Evolutionary conservation across 2,888 invertebrate genomes (phyloP).

Genomic region (Rhaphigaster nebulosa): DNA sequence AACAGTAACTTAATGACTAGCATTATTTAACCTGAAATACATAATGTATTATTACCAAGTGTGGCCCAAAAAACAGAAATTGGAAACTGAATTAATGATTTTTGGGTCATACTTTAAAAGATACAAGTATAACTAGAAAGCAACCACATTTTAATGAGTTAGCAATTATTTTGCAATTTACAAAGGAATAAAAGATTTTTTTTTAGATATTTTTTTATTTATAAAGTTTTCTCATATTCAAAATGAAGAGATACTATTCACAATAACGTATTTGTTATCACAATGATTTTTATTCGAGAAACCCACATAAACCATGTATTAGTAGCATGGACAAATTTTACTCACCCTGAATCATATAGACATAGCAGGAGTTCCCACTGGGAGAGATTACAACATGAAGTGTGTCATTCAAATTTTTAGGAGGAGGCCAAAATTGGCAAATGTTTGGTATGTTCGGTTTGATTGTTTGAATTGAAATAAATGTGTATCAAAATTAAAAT

Average conservation of each 20-base stretch:
- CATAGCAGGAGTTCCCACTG: no score
- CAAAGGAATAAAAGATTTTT: background rate
- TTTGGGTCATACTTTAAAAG: conserved; percentile 34
- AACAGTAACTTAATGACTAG: conserved; percentile 41
- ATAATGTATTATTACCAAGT: background rate
- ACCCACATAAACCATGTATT: background rate
- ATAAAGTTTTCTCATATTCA: no score
- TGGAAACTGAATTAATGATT: background rate
- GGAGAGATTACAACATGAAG: no score
- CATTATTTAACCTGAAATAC: conserved; percentile 48
- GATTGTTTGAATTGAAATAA: no score
- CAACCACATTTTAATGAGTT: background rate
- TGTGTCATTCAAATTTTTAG: no score
- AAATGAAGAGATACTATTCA: background rate
- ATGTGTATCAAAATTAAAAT: no score
- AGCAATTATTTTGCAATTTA: background rate
- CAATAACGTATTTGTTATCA: background rate
- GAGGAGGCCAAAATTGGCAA: no score
- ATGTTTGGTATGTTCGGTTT: no score
- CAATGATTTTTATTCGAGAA: background rate
- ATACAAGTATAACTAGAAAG: conserved; percentile 1
- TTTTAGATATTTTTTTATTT: background rate
- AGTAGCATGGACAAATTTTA: no score
- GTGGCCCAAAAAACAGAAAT: conserved; percentile 41
- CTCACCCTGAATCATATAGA: no score